Base-by-base conservation (phyloP, 2,888 invertebrate genomes). In the Mesorhabditis sp. region DNA sequence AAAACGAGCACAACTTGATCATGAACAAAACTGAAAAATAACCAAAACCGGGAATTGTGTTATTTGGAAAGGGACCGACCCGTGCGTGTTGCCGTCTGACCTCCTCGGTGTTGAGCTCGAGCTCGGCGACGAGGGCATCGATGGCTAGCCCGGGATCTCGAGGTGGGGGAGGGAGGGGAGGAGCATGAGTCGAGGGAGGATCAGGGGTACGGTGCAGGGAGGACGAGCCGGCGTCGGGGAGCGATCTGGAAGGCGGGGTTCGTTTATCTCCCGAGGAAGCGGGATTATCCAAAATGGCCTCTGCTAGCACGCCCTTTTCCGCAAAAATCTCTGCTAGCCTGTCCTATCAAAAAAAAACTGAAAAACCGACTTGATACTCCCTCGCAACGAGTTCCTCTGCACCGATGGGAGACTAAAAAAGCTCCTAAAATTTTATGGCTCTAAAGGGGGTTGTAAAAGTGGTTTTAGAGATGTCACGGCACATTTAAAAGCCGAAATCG, bases 41-140 rank as follows among this genome's bases (percentile, higher is more conserved):
- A 28, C 28, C 0, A 50, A 50, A 50, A n/a, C 58, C 2, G 58
- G 58, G n/a, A 50, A 50, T n/a, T 50, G 58, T 50, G 58, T 50
- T 10, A 50, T 13, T 50, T 10, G 58, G n/a, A n/a, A n/a, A 10
- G n/a, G n/a, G 58, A 50, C 58, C 7, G n/a, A 50, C 58, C 74
- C 62, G 43, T 58, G 6, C 43, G 70, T 45, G 13, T 64, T 62
- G 44, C 71, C 77, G 15, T 70, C 61, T 62, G 67, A 80, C 77
- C 65, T 72, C 73, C 67, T 83, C 81, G 3, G 81, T 82, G 71
- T 84, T 84, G 66, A 84, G 68, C 62, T 84, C 84, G 65, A 84
- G 66, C 66, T 84, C 84, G 1, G 84, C 84, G 1, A 83, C 82
- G 43, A 84, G 70, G n/a, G 79, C 78, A 74, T 84, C 82, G 42